phyloP scores from a whole-genome alignment of 2,888 invertebrate genomes.

The Cheilosia scutellata region DNA sequence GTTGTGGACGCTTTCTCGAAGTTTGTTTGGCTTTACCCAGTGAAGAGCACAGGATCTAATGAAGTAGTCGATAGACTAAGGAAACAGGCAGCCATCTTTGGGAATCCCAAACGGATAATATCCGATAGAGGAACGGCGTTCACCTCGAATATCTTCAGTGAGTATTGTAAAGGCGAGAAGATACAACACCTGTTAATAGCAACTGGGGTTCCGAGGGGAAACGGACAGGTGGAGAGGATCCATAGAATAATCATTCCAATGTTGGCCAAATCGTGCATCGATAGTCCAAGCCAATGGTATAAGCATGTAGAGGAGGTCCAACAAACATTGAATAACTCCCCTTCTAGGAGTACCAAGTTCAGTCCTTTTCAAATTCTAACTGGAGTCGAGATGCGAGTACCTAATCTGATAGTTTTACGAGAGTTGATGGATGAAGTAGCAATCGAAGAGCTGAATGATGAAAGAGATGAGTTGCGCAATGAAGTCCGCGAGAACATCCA shows the following conservation, averaged over 20 bases:
- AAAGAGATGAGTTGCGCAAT: too few relatives aligned
- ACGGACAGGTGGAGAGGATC: slow-evolving; percentile 79
- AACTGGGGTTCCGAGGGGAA: too few relatives aligned
- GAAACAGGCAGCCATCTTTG: slow-evolving; percentile 31
- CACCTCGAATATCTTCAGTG: slow-evolving; percentile 79
- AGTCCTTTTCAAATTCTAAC: too few relatives aligned
- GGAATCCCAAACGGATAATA: slow-evolving; percentile 78
- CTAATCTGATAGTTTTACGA: too few relatives aligned
- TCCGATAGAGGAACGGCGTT: too few relatives aligned
- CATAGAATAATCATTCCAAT: slow-evolving; percentile 79
- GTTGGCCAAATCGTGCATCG: not conserved
- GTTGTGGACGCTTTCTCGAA: slow-evolving; percentile 80
- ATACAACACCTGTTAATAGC: too few relatives aligned
- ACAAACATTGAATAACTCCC: too few relatives aligned
- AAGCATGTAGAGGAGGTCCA: not conserved
- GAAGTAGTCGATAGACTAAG: slow-evolving; percentile 79
- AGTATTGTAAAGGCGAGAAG: slow-evolving; percentile 79
- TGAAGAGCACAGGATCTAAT: slow-evolving; percentile 75
- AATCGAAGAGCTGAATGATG: not conserved
- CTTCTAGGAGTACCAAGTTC: too few relatives aligned
- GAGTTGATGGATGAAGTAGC: not conserved
- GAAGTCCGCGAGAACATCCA: too few relatives aligned
- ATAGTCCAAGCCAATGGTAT: too few relatives aligned
- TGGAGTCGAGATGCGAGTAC: not conserved
- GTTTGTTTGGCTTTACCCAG: slow-evolving; percentile 80